These are phyloP conservation scores for Scophthalmus maximus DNA, from an alignment of 2,113 vertebrate species.

Conservation along the genomic window DNA sequence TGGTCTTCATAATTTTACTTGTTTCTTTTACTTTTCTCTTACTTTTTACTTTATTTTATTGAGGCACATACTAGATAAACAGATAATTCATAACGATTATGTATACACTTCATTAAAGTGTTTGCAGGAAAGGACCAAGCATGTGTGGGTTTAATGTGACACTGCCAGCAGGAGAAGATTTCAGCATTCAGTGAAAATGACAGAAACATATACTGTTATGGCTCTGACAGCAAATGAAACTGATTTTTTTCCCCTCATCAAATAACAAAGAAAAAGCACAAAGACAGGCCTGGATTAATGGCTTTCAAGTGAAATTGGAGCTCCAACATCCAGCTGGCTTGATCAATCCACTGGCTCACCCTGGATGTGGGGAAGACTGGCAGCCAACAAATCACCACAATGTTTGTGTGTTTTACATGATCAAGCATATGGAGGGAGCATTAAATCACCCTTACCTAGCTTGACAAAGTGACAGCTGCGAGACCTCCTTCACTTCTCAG, in stretches of 20 bases:
- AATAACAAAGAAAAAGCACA: constrained; percentile 43
- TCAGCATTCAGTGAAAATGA: background rate
- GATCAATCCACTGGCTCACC: constrained; percentile 57
- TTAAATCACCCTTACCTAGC: constrained; percentile 61
- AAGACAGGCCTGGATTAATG: constrained; percentile 55
- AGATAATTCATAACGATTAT: constrained; percentile 5
- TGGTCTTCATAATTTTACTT: background rate
- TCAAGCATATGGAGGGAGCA: constrained; percentile 63
- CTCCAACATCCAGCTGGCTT: constrained; percentile 55
- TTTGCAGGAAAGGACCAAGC: background rate
- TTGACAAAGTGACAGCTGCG: constrained; percentile 54
- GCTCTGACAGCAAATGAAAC: constrained; percentile 8
- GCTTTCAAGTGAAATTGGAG: constrained; percentile 49
- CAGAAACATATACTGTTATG: constrained; percentile 7
- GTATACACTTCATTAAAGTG: constrained; percentile 17
- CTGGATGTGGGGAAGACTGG: constrained; percentile 55
- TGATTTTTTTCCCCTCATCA: background rate
- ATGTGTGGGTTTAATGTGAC: constrained; percentile 18
- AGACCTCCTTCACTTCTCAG: constrained; percentile 29
- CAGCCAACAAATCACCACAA: constrained; percentile 70
- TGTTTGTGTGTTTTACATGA: constrained; percentile 74
- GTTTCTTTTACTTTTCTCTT: background rate
- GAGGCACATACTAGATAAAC: background rate
- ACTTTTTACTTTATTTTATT: background rate
- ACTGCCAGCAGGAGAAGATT: constrained; percentile 1